Conservation (phyloP, 1,140 invertebrate species). For the Colletes latitarsis region DNA sequence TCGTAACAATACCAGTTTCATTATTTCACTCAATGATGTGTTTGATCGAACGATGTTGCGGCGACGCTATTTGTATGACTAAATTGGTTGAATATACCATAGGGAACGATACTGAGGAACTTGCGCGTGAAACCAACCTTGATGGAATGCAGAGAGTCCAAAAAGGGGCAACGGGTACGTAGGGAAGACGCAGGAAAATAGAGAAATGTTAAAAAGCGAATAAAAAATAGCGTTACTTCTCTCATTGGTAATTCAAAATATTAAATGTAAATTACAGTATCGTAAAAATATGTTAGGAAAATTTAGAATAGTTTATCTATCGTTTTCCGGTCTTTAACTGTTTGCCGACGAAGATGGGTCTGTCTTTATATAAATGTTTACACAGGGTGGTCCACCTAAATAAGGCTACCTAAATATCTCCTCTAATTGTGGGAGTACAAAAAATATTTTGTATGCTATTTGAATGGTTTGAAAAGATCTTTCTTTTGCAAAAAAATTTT, state of each 20-base stretch:
- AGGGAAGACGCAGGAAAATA: background rate
- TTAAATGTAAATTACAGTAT: background rate
- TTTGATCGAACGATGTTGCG: constrained; percentile 64
- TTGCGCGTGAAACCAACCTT: constrained; percentile 53
- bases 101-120: constrained; percentile 56
- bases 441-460: too few relatives aligned
- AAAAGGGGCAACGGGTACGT: constrained; percentile 11
- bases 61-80: constrained; percentile 66
- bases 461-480: too few relatives aligned
- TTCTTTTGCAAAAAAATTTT: too few relatives aligned
- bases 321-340: too few relatives aligned
- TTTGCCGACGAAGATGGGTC: too few relatives aligned
- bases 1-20: constrained; percentile 50
- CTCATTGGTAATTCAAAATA: background rate
- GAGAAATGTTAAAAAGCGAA: background rate
- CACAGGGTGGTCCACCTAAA: too few relatives aligned
- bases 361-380: too few relatives aligned
- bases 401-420: too few relatives aligned
- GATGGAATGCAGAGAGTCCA: constrained; percentile 43
- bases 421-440: too few relatives aligned
- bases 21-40: constrained; percentile 66
- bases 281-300: too few relatives aligned
- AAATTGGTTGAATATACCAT: constrained; percentile 66
- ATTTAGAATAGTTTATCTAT: too few relatives aligned
- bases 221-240: background rate